These are phyloP conservation scores for Thalassophryne amazonica DNA, from an alignment of 2,797 vertebrate genomes.

Conservation along the genomic window DNA sequence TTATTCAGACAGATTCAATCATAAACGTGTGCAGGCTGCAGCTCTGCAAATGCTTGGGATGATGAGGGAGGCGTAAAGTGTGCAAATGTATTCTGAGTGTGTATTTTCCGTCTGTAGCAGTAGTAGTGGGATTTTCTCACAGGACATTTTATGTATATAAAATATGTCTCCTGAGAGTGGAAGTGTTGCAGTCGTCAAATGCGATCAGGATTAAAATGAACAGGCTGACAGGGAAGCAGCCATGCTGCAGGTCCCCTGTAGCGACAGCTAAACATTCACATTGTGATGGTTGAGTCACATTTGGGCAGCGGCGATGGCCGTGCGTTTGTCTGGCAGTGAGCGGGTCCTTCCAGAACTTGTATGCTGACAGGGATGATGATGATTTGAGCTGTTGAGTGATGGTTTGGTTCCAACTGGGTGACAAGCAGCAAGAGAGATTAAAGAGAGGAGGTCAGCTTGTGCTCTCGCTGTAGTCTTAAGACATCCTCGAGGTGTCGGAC, in stretches of 20 bases:
- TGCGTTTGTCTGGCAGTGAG: constrained; percentile 22
- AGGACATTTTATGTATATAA: constrained; percentile 14
- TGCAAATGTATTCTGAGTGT: constrained; percentile 18
- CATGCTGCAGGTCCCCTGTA: constrained; percentile 10
- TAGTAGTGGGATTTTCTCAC: constrained; percentile 3
- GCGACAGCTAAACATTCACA: constrained; percentile 24
- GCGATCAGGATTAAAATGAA: constrained; percentile 47
- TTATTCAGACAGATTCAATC: constrained; percentile 9
- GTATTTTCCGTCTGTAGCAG: neutral
- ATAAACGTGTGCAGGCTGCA: constrained; percentile 8
- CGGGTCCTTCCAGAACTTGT: constrained; percentile 25
- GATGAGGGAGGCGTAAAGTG: constrained; percentile 3
- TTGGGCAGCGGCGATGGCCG: constrained; percentile 24
- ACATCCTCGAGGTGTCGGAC: too few relatives aligned
- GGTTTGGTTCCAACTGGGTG: constrained; percentile 14
- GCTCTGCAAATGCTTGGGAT: constrained; percentile 21
- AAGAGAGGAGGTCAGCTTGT: too few relatives aligned
- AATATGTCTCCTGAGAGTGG: constrained; percentile 11
- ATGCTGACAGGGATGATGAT: constrained; percentile 38
- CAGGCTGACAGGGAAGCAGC: constrained; percentile 3
- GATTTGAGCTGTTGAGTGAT: constrained; percentile 51
- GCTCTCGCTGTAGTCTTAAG: too few relatives aligned
- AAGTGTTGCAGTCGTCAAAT: constrained; percentile 34
- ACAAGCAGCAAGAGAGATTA: constrained; percentile 38
- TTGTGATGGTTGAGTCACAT: constrained; percentile 28